Evolutionary conservation across 2,113 vertebrate genomes (phyloP), one percentile per base, ranked within the genome.

Genomic region (Redunca redunca): DNA sequence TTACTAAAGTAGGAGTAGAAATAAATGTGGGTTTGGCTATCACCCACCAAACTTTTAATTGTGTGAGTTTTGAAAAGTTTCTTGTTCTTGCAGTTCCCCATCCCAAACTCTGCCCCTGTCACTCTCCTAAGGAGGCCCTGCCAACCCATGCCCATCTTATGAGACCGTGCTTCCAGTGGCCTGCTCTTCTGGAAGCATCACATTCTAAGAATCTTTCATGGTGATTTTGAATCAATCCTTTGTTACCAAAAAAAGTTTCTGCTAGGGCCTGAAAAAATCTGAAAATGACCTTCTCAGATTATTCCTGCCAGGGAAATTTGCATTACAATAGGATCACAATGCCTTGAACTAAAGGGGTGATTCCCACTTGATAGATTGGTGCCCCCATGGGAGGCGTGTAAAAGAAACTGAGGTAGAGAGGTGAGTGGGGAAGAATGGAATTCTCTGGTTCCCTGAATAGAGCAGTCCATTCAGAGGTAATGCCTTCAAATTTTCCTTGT

Each of bases 341-440:
- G 12, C 26, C 17, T 85, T 80, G 33, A 74, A 5, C 40, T 81
- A 19, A 83, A 90, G 14, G 55, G 64, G 64, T 48, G 36, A 71
- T 33, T n/a, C n/a, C 43, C 8, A 21, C 0, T 30, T 55, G 19
- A 4, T 52, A 36, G 40, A 30, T 2, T 40, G 52, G 30, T 58
- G 52, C 14, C 6, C 43, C n/a, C 21, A 23, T 46, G 26, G 48
- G 46, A 60, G 64, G 33, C 58, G 87, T 14, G 7, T 26, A 15
- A 62, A 50, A 89, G 62, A 94, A 89, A 40, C 4, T 36, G 15
- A 33, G 15, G 9, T 74, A 11, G 43, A 13, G 2, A 40, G 10
- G 0, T 0, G 0, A 2, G 3, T 21, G 15, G 14, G 11, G 5
- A 60, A 60, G 28, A 12, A 33, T 36, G 33, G 30, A 62, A 67